Base-by-base conservation (phyloP, 2,888 invertebrate species). In the Apantesis nais region DNA sequence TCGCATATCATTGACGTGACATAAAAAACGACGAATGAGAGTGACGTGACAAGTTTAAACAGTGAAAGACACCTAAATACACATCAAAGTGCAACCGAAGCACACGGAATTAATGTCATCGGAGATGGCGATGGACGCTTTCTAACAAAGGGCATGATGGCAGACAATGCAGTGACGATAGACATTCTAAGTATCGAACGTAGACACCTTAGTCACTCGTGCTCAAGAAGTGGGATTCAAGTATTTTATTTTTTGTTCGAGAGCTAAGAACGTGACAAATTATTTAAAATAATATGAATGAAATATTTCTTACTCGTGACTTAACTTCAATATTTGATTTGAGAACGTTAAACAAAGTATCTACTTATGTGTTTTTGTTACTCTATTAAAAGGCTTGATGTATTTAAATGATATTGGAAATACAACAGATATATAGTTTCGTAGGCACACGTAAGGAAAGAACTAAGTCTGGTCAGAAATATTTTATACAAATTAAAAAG, bases 41-140 rank as follows among this genome's bases (percentile, higher is more conserved):
- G 85, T 92, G 91, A 92, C 87, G 83, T 73, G 80, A 86, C 86
- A 83, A 74, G 79, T 89, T 78, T 77, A 85, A 83, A 84, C 78
- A 80, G 76, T 68, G 67, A 67, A 75, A 76, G 85, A 84, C 87
- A 86, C 85, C 83, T 85, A 85, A 86, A 87, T 79, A 78, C 76
- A 88, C 86, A 83, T 88, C 83, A 88, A 87, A 91, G 83, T 72
- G 81, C 78, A 83, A 82, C 82, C 72, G 82, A 84, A 87, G 83
- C 78, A 77, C 75, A 77, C 73, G 72, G 82, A 81, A 70, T 76
- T 75, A 75, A 79, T 78, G 74, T 74, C 74, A 77, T 78, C 74
- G 71, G 67, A 75, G 75, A 80, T 66, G 76, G 78, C 72, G 75
- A 78, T 77, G 71, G 68, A 78, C 68, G 64, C 72, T 74, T 78